Percentiles rank a stretch among this genome's conserved stretches.
These are phyloP conservation scores for Gavialis gangeticus DNA, from an alignment of 2,113 vertebrate species.

Conservation along the genomic window DNA sequence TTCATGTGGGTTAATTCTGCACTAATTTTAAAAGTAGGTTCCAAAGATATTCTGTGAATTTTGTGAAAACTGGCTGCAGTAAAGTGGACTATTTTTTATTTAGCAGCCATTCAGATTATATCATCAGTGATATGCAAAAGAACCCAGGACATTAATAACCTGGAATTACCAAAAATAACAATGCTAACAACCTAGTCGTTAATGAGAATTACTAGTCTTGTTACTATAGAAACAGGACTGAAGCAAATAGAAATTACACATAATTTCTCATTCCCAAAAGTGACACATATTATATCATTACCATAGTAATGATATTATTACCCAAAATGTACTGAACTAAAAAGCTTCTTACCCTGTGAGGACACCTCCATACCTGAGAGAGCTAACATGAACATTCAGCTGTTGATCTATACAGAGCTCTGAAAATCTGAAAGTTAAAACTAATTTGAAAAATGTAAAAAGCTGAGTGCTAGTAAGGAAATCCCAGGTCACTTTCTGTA, in stretches of 20 bases:
- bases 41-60: constrained; percentile 3
- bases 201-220: constrained; percentile 73
- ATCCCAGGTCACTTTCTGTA: constrained; percentile 42
- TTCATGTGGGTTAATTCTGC: constrained; percentile 27
- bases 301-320: constrained; percentile 75
- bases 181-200: constrained; percentile 72
- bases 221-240: constrained; percentile 76
- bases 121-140: constrained; percentile 43
- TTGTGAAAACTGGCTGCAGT: constrained; percentile 16
- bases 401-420: neutral
- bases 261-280: constrained; percentile 71
- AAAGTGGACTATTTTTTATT: constrained; percentile 38
- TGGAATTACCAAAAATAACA: constrained; percentile 75
- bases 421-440: constrained; percentile 3
- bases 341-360: constrained; percentile 48
- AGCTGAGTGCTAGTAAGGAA: neutral
- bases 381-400: neutral
- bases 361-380: constrained; percentile 56
- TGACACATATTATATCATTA: constrained; percentile 73
- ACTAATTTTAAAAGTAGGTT: constrained; percentile 46
- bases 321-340: constrained; percentile 49
- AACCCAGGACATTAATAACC: constrained; percentile 65
- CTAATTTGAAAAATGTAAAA: constrained; percentile 18
- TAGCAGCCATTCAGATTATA: constrained; percentile 23
- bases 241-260: constrained; percentile 74